Evolutionary conservation across 2,113 vertebrate species (phyloP), one percentile per base, ranked within the genome.

Genomic region (Ailurus styani): DNA sequence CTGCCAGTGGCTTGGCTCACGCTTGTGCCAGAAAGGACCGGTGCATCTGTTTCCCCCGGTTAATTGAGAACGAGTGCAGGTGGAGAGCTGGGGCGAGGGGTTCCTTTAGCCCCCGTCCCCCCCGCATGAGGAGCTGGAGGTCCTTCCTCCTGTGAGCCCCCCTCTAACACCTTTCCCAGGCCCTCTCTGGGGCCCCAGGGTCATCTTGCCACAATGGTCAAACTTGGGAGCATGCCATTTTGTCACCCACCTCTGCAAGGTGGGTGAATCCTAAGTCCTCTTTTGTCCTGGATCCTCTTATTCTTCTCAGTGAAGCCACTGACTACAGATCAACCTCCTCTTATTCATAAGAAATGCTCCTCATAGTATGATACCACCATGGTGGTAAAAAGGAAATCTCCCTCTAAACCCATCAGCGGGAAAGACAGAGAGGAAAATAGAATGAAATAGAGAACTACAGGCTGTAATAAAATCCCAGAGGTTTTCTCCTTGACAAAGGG

Each of bases 21-120:
- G 2, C 12, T 17, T 25, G 10, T 47, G 29, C 62, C 23, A 42
- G 34, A 37, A 66, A 52, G 17, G 8, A 27, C 50, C 1, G 8
- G 3, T 2, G 64, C 3, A 0, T 20, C 27, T 5, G 0, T 21
- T 8, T 57, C 1, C 21, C 37, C 15, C 1, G 7, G 8, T 2
- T 34, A 40, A 12, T 1, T 0, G 0, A 7, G 54, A 31, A 7
- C 34, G 37, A 27, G 37, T 1, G 27, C 11, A 42, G 13, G 2
- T 1, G 25, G 2, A 12, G 27, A 15, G 29, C 18, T 14, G 34
- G 60, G 8, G 1, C 31, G 7, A 42, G 34, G 5, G n/a, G 20
- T 9, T 27, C 55, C 42, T 45, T 27, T 64, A 50, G 5, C 1
- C 15, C 34, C 31, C 27, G 13, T 3, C 15, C 23, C 3, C 50